Conservation (phyloP, 2,888 invertebrate species). For the Synergus umbraculus region DNA sequence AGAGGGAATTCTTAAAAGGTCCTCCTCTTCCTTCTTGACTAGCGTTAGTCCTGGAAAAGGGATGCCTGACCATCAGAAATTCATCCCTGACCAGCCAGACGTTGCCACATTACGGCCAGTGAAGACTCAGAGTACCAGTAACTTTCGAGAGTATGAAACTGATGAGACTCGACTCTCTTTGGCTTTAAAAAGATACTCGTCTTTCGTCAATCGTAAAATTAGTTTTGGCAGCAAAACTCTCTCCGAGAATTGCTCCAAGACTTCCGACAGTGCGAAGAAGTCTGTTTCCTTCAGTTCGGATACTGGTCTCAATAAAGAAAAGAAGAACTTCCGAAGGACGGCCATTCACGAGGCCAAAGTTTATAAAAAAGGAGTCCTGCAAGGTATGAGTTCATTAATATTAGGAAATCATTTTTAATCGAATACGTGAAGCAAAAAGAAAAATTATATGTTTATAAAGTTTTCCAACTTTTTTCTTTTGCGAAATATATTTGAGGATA, state of each 20-base stretch:
- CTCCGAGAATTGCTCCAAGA: conserved; percentile 44
- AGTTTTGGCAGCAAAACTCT: conserved; percentile 33
- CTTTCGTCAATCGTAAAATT: conserved; percentile 32
- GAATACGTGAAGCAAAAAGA: no score
- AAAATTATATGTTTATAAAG: no score
- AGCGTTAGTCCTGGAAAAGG: conserved; percentile 19
- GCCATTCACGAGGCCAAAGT: conserved; percentile 73
- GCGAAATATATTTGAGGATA: no score
- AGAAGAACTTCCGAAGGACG: conserved; percentile 59
- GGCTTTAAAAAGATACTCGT: conserved; percentile 46
- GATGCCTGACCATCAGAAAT: neutral
- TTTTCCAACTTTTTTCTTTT: no score
- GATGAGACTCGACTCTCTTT: conserved; percentile 45
- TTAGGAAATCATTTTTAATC: no score
- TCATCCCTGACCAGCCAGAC: neutral
- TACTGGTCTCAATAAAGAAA: conserved; percentile 69
- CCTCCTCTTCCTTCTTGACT: conserved; percentile 47
- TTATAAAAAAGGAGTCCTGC: conserved; percentile 72
- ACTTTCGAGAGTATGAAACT: conserved; percentile 18
- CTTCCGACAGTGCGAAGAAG: conserved; percentile 64
- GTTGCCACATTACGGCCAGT: neutral
- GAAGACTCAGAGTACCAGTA: conserved; percentile 22
- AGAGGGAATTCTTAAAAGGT: conserved; percentile 29
- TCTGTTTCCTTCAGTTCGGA: conserved; percentile 75
- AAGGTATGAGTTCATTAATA: conserved; percentile 63